Conservation (phyloP, 1,140 invertebrate genomes). For the Aphelenchoides fujianensis region DNA sequence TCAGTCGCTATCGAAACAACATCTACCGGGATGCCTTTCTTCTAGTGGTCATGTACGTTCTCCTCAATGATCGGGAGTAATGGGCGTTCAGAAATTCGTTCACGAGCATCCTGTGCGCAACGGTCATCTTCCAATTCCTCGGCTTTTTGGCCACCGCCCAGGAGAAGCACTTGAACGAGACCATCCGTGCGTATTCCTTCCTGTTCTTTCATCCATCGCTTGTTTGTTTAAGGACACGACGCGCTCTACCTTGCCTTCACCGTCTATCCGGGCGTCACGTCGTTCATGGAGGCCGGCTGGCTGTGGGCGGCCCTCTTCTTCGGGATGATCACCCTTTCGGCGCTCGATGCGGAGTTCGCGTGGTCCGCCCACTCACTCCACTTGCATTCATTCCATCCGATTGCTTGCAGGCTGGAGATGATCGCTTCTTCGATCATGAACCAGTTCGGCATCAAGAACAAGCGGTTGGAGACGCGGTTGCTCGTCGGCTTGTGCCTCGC, state of each 20-base stretch:
- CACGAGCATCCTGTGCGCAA: constrained; percentile 56
- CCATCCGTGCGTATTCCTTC: constrained; percentile 37
- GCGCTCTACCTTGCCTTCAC: constrained; percentile 54
- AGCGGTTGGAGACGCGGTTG: constrained; percentile 47
- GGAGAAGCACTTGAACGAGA: constrained; percentile 48
- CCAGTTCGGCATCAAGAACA: constrained; percentile 50
- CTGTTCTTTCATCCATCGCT: constrained; percentile 17
- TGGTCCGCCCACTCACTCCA: constrained; percentile 42
- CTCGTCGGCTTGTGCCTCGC: constrained; percentile 44
- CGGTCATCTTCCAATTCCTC: constrained; percentile 60
- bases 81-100: constrained; percentile 46
- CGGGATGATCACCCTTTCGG: constrained; percentile 54
- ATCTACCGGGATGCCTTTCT: constrained; percentile 58
- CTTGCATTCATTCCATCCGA: neutral
- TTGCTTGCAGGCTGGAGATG: constrained; percentile 54
- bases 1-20: constrained; percentile 57
- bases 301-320: constrained; percentile 58
- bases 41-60: constrained; percentile 34
- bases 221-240: constrained; percentile 58
- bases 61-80: constrained; percentile 5
- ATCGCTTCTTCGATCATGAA: constrained; percentile 59
- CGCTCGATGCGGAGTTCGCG: constrained; percentile 59
- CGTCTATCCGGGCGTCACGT: constrained; percentile 56
- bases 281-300: constrained; percentile 55
- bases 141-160: constrained; percentile 53